Base-by-base conservation (phyloP, 2,797 vertebrate genomes). In the Leucoraja ocellata region DNA sequence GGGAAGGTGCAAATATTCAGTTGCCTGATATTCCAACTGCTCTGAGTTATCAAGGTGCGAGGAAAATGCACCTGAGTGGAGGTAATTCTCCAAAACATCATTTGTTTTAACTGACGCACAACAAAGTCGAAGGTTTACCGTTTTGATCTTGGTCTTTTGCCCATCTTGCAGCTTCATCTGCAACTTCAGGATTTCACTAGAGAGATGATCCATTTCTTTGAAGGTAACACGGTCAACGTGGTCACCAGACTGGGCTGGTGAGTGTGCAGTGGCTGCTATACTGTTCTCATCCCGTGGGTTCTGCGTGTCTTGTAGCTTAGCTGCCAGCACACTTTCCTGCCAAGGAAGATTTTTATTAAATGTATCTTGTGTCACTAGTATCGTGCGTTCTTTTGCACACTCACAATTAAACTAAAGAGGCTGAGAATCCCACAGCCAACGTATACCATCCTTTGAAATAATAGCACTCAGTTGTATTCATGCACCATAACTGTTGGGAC, bases 261-360 rank as follows among this genome's bases (percentile, higher is more conserved):
- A 46, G 65, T 5, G 5, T 23, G 1, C 90, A 2, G 28, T 73
- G 39, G 39, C 71, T 28, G 71, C 7, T 28, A 7, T 13, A 14
- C 25, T 0, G 2, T 92, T 76, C n/a, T 13, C 93, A 32, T 0
- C 7, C 0, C 0, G 25, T 78, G 28, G 0, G 0, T 93, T 86
- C 58, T 91, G 93, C 16, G 93, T 25, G n/a, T 93, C 1, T 94
- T 95, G 94, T 83, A 84, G 73, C 93, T 83, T 76, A n/a, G 91
- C 18, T 93, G 95, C 94, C 83, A 95, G 81, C 28, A 95, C 94
- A 2, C 94, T 94, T 94, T 95, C 95, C 95, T 95, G 93, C 93
- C 93, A n/a, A 61, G 5, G 94, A 93, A 94, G 36, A 91, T n/a
- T 28, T 11, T 21, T 54, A 88, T 36, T 88, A 36, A 88, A 21